A percentile compares a stretch with the other conserved stretches of the same genome.
These are phyloP conservation scores for Pitangus sulphuratus DNA, from an alignment of 2,797 vertebrate genomes.

Conservation along the genomic window DNA sequence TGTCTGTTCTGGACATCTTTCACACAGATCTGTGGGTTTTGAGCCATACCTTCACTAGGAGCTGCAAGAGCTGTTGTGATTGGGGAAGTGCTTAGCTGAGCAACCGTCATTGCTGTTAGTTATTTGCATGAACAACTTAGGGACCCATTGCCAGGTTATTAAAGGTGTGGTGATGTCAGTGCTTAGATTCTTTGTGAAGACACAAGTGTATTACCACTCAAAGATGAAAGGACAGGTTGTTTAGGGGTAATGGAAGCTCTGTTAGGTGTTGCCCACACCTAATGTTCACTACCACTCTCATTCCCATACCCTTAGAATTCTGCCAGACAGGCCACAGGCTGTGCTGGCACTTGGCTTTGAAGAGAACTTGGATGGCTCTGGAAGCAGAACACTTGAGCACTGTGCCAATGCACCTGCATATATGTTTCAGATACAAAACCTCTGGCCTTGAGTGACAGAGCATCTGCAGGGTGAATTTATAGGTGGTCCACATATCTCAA, in stretches of 20 bases:
- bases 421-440: not conserved
- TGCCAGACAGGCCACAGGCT: not conserved
- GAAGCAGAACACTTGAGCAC: not conserved
- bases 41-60: not conserved
- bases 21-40: not conserved
- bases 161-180: not conserved
- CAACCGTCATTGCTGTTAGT: not conserved
- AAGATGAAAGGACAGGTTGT: not conserved
- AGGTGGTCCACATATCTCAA: not conserved
- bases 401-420: not conserved
- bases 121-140: not conserved
- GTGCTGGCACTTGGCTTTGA: not conserved
- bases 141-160: not conserved
- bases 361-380: not conserved
- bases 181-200: not conserved
- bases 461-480: conserved; percentile 11
- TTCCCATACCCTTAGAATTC: not conserved
- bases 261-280: not conserved
- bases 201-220: not conserved
- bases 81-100: not conserved
- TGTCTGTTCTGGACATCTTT: not conserved
- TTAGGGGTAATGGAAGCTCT: not conserved
- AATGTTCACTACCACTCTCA: not conserved
- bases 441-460: not conserved
- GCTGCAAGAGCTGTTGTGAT: not conserved